Base-by-base conservation (phyloP, 2,888 invertebrate species). In the Phytoseiulus persimilis region DNA sequence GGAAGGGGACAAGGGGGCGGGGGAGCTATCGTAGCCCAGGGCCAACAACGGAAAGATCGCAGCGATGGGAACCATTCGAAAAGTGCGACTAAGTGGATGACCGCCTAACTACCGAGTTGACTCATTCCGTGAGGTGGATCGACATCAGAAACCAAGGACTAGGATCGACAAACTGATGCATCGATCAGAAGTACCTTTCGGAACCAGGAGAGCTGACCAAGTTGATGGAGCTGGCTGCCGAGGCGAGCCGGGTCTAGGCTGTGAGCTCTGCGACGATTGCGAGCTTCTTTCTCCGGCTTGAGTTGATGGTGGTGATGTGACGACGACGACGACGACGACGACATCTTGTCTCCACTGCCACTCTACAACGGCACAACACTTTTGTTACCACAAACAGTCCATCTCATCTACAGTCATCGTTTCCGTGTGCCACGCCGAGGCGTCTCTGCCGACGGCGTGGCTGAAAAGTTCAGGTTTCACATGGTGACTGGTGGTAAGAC, bases 201-300 rank as follows among this genome's bases (percentile, higher is more conserved):
- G 6, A 87, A 87, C 87, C 87, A 87, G 87, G 31, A 39, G 87
- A 87, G 87, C 32, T 87, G 87, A 39, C 87, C 87, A 23, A 87
- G 33, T 87, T 87, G 87, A n/a, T 87, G 87, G 28, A 87, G 39
- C 33, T 87, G 87, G 33, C 33, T 87, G 87, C 87, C 45, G 39
- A 87, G 87, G 0, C 87, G 87, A 45, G 39, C 87, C 39, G 87
- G 87, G n/a, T 87, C 87, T 6, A 87, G 87, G 33, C 87, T 87
- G 87, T 45, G 87, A 6, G 87, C 32, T 31, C 32, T 33, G 28
- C 32, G 87, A 5, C 87, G 87, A 33, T 87, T 33, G 11, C 87
- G 87, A 23, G 65, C 65, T 14, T 65, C 65, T 65, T 65, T 65
- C 28, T 65, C 65, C 65, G 65, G 65, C 65, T 65, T 65, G 65